phyloP scores from a whole-genome alignment of 2,888 invertebrate species.

The Rotaria macrura region DNA sequence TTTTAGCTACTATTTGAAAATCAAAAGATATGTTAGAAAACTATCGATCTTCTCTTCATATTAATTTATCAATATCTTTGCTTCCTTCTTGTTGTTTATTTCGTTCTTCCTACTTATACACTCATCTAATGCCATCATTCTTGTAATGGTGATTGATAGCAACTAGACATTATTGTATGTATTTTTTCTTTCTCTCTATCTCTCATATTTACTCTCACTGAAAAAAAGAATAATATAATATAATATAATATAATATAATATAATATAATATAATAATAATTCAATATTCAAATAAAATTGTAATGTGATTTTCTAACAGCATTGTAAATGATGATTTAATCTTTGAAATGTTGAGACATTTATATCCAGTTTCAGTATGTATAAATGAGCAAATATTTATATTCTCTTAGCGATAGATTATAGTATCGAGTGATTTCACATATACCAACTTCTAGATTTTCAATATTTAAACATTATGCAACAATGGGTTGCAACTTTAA shows the following conservation, averaged over 20 bases:
- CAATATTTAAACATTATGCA: too few relatives aligned
- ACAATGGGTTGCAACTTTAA: too few relatives aligned
- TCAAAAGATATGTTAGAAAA: background rate
- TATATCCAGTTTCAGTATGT: background rate
- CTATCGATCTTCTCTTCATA: background rate
- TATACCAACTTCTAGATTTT: background rate
- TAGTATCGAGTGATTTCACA: background rate
- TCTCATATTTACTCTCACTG: background rate
- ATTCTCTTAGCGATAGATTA: too few relatives aligned
- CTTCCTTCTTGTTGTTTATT: background rate
- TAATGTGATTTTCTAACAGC: too few relatives aligned
- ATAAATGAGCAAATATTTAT: too few relatives aligned
- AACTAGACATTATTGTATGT: background rate
- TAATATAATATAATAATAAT: background rate
- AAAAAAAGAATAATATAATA: background rate
- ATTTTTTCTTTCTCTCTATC: background rate
- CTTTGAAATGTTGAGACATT: background rate
- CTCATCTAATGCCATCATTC: background rate
- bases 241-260: too few relatives aligned
- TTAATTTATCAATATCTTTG: too few relatives aligned
- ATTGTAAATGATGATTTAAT: too few relatives aligned
- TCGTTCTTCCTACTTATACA: too few relatives aligned
- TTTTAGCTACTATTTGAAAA: slow-evolving; percentile 5
- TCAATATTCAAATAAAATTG: background rate
- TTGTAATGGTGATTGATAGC: background rate